Conservation (phyloP, 2,888 invertebrate genomes). For the Melikaiella ostensackeni region DNA sequence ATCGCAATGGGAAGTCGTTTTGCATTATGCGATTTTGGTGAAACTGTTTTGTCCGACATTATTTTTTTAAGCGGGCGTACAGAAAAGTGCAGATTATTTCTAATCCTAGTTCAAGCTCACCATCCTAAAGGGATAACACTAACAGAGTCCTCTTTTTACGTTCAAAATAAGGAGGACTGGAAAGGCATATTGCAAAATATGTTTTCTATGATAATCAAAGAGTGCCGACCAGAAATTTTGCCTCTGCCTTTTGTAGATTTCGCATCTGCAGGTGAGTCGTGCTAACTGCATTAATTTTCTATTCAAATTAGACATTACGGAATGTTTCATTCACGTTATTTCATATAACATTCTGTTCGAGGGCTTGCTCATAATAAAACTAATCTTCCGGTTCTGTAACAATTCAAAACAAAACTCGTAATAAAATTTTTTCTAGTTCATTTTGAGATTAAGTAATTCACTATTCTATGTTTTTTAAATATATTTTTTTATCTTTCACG, state of each 20-base stretch:
- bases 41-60: slow-evolving; percentile 76
- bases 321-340: no score
- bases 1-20: slow-evolving; percentile 79
- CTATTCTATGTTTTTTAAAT: no score
- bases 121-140: slow-evolving; percentile 77
- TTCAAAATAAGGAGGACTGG: slow-evolving; percentile 77
- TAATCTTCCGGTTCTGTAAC: no score
- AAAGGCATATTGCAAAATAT: slow-evolving; percentile 73
- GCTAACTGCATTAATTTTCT: not conserved
- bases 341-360: no score
- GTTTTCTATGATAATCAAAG: slow-evolving; percentile 63
- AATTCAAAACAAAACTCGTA: no score
- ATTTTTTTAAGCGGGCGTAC: slow-evolving; percentile 72
- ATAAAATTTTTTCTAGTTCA: not conserved
- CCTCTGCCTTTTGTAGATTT: slow-evolving; percentile 60
- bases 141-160: slow-evolving; percentile 71
- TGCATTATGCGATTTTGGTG: slow-evolving; percentile 79
- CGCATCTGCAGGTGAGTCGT: slow-evolving; percentile 65
- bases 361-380: no score
- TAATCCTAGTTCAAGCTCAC: slow-evolving; percentile 79
- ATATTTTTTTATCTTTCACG: not conserved
- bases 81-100: slow-evolving; percentile 77
- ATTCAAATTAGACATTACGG: no score
- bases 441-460: not conserved
- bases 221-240: slow-evolving; percentile 62